Base-by-base conservation (phyloP, 2,888 invertebrate species). In the Helleia helle region DNA sequence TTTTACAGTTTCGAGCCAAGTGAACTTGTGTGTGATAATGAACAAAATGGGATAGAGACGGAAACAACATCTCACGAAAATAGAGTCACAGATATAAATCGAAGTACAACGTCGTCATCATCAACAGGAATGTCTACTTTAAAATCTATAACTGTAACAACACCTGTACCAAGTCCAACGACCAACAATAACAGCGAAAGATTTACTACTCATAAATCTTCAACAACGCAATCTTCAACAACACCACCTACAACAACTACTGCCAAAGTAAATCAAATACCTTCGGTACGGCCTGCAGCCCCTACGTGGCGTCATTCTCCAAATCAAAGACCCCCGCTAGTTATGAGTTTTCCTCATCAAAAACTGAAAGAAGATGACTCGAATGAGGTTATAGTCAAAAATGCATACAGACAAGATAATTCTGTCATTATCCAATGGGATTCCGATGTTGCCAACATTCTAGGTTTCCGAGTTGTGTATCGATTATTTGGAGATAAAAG, bases 341-440 rank as follows among this genome's bases (percentile, higher is more conserved):
- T 93, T 4, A 87, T 92, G 70, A 91, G 89, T 46, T 91, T 89
- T 56, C 90, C 90, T 4, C 89, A 88, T 17, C 88, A 89, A 49
- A 87, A 89, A 59, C 67, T 85, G 2, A 91, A 91, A 55, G 83
- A 90, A 37, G 88, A 87, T 50, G 90, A 91, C 50, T 77, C 86
- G 43, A 91, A 90, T 52, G 94, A 94, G 64, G 93, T 96, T 13
- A 88, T 93, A 50, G 93, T 95, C 22, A 93, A 93, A 67, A 93
- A 93, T 58, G 95, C 95, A 6, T 92, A 93, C 63, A 84, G 93
- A 49, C 93, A 94, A 71, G 95, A 94, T 56, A 94, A 90, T 65
- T 91, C 95, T 0, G 93, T 96, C 12, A 91, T 95, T 55, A 94
- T 96, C 51, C 93, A 95, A 62, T 96, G 96, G 96, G 94, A 94